Base-by-base conservation (phyloP, 2,797 vertebrate species). In the Odontamblyopus lacepedii region DNA sequence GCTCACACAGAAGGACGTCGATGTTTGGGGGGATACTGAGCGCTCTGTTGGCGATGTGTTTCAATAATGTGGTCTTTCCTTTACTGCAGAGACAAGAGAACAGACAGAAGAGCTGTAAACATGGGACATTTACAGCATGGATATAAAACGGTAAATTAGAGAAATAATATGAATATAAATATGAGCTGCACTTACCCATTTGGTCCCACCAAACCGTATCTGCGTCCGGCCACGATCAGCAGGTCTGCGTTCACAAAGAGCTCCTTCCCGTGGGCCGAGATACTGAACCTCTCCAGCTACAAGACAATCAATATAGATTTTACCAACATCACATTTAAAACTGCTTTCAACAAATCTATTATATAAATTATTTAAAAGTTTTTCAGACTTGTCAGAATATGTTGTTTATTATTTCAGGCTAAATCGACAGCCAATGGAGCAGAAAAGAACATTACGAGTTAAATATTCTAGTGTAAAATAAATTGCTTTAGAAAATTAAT, bases 1-100 rank as follows among this genome's bases (percentile, higher is more conserved):
- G 97, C 77, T 98, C 97, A 71, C 97, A 98, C 19, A 98, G 95
- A 78, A 98, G 81, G 59, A 97, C 96, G 0, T 97, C 97, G 0
- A 98, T 98, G 88, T 97, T 97, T 16, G 96, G 96, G 6, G 97
- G 97, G 76, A 98, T 98, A 87, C 94, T 97, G 53, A 98, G 92
- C 15, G 96, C 96, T 74, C 96, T 89, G 85, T 96, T 97, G 19
- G 96, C 95, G 0, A 98, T 98, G 87, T 98, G 97, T 74, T 98
- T 98, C 83, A 98, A 88, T 48, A 98, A 89, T 0, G 97, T 98
- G 16, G 97, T 98, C 84, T 98, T 98, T 81, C 97, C 97, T 89
- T 98, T 98, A 44, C 97, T 98, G 76, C 18, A 61, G 70, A 69
- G 72, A 0, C 0, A 48, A 62, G 15, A 64, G 16, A 30, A 61